Conservation (phyloP, 2,113 vertebrate genomes). For the Euleptes europaea region DNA sequence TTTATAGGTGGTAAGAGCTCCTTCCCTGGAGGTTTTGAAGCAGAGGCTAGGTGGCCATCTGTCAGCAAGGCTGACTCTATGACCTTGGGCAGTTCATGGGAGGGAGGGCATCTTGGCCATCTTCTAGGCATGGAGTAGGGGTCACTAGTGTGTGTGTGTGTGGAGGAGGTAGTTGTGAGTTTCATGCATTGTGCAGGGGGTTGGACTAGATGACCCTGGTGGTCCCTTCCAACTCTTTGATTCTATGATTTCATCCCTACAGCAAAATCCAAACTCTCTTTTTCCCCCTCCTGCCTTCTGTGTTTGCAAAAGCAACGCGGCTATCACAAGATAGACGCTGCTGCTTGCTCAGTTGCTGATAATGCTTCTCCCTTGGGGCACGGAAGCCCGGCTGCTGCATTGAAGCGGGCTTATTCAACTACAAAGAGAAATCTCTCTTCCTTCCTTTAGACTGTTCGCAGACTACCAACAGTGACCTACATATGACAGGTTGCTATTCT, state of each 20-base stretch:
- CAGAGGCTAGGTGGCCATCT: too few species aligned
- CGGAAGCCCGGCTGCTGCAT: conserved; percentile 41
- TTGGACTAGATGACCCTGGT: too few species aligned
- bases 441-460: conserved; percentile 63
- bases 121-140: too few species aligned
- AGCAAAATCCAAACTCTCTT: conserved; percentile 45
- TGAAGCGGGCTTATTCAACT: conserved; percentile 57
- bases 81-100: too few species aligned
- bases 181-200: too few species aligned
- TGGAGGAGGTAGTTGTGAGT: too few species aligned
- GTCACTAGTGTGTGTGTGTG: too few species aligned
- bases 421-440: conserved; percentile 62
- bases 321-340: conserved; percentile 51
- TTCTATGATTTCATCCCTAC: conserved; percentile 43
- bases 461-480: conserved; percentile 63
- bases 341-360: conserved; percentile 57
- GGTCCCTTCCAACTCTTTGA: too few species aligned
- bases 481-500: conserved; percentile 65
- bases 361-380: conserved; percentile 53
- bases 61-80: too few species aligned
- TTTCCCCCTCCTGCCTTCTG: neutral
- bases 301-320: conserved; percentile 53
- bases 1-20: too few species aligned
- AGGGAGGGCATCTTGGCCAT: too few species aligned
- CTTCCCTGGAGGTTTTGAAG: too few species aligned